These are phyloP conservation scores for Cardiocondyla obscurior DNA, from an alignment of 1,140 invertebrate genomes.

Conservation along the genomic window DNA sequence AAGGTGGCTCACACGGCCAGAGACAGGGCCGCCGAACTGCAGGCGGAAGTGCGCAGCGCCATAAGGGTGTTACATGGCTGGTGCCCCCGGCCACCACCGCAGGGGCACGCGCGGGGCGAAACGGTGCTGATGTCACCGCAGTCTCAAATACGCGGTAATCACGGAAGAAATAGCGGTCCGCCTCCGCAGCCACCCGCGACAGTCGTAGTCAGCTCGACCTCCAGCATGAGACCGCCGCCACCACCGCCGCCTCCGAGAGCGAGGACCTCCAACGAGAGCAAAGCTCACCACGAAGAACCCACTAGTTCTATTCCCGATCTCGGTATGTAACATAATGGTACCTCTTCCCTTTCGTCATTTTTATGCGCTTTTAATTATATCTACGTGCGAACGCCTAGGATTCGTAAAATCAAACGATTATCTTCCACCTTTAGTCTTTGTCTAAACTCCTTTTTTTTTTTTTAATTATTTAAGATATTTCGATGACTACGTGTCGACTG, in stretches of 20 bases:
- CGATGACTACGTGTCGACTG: too few species aligned
- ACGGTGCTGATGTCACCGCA: conserved; percentile 82
- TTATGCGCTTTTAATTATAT: neutral
- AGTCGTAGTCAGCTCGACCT: conserved; percentile 82
- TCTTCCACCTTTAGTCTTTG: too few species aligned
- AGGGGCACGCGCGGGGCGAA: conserved; percentile 73
- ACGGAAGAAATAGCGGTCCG: conserved; percentile 61
- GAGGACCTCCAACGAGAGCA: conserved; percentile 79
- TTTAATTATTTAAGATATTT: too few species aligned
- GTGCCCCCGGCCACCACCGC: conserved; percentile 78
- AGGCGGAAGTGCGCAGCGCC: conserved; percentile 82
- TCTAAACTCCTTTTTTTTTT: neutral
- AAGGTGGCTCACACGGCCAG: conserved; percentile 82
- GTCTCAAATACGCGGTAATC: conserved; percentile 75
- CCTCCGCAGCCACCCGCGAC: conserved; percentile 71
- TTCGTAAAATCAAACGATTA: too few species aligned
- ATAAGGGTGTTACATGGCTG: conserved; percentile 82
- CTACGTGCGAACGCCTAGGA: neutral
- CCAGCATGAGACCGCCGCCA: conserved; percentile 84
- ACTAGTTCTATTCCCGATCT: conserved; percentile 93
- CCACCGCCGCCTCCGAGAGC: conserved; percentile 85
- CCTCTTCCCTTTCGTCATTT: neutral
- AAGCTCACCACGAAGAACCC: conserved; percentile 88
- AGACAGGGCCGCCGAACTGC: conserved; percentile 80
- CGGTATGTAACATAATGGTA: conserved; percentile 85